A percentile compares a stretch with the other conserved stretches of the same genome.
Evolutionary conservation across 2,113 vertebrate species (phyloP).

Genomic region (Dicentrarchus labrax): DNA sequence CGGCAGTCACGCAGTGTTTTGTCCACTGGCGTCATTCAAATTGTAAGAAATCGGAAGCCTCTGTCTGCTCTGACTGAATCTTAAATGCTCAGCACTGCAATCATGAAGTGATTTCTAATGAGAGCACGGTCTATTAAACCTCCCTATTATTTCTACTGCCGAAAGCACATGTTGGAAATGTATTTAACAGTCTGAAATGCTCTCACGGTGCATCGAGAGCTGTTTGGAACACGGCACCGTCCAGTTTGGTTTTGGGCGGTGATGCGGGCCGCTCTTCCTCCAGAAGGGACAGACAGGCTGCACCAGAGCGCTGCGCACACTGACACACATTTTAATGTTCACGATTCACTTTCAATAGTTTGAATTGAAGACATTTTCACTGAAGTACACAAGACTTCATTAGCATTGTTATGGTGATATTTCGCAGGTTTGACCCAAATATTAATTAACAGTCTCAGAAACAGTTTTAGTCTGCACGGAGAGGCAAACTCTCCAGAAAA

Average conservation of each 20-base stretch:
- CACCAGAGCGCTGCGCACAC: not conserved
- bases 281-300: not conserved
- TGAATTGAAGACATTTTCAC: too few species aligned
- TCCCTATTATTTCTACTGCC: too few species aligned
- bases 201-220: not conserved
- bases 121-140: too few species aligned
- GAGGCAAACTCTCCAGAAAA: not conserved
- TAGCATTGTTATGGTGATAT: too few species aligned
- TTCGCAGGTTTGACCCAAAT: not conserved
- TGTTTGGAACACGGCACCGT: too few species aligned
- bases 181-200: not conserved
- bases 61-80: not conserved
- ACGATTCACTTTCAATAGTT: not conserved
- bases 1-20: not conserved
- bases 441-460: not conserved
- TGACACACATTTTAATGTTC: not conserved
- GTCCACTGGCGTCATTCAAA: not conserved
- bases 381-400: not conserved
- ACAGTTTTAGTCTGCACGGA: not conserved
- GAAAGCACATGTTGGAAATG: not conserved
- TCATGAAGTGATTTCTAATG: not conserved
- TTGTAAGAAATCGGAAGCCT: too few species aligned
- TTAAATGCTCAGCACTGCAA: not conserved
- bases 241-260: not conserved
- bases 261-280: not conserved